Evolutionary conservation across 2,113 vertebrate species (phyloP), one percentile per base, ranked within the genome.

Genomic region (Phoxinus phoxinus): DNA sequence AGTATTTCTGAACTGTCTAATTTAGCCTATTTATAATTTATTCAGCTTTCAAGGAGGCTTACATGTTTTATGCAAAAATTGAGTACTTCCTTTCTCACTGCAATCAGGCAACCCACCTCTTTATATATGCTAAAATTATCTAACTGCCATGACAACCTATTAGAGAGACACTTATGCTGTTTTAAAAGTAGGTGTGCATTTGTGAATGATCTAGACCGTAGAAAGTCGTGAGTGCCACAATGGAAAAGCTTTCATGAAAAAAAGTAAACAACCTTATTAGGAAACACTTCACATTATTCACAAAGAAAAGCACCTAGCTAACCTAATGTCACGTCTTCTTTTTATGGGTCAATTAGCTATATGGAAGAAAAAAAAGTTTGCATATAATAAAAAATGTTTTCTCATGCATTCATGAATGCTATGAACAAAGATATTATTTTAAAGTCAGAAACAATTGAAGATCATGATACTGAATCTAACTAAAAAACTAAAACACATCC

Each of bases 111-210:
- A 46, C 30, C 81, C 80, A 69, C 23, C 19, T 35, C 48, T 82
- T 71, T 32, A 69, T 53, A 32, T 23, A 8, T 41, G 65, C 81
- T 83, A 72, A 56, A 58, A 83, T 83, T 19, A 72, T 72, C 65
- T 3, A 35, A 72, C 81, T 83, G 81, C 65, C 81, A 83, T 72
- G 81, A 41, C 65, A 72, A 83, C 65, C 81, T 37, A 37, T 72
- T 69, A 83, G 21, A 41, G 30, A 23, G 79, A 81, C 61, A 67
- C 4, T 35, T 83, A 21, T 37, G 15, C 11, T 53, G 65, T 6
- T 71, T 71, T 83, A 69, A 37, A 2, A 0, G 5, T 83, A 21
- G 8, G 27, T n/a, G 46, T 69, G 61, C 80, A 72, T 41, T 56
- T 72, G 23, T 72, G 27, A 72, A 83, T 41, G 65, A 13, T 51